These are phyloP conservation scores for Labeo calbasu DNA, from an alignment of 2,797 vertebrate species.

Conservation along the genomic window DNA sequence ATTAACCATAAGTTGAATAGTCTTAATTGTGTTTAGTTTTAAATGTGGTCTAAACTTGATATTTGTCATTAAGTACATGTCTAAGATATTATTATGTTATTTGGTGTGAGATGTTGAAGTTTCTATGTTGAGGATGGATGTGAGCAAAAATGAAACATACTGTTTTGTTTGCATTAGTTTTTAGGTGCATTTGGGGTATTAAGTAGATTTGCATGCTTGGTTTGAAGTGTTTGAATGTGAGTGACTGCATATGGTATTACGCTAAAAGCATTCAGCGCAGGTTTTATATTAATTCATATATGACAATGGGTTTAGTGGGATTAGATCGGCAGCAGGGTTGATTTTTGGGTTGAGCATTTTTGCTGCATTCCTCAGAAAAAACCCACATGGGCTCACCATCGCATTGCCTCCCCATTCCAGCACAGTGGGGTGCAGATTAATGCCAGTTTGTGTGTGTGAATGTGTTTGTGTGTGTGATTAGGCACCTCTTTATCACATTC, in stretches of 20 bases:
- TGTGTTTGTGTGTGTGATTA: constrained; percentile 43
- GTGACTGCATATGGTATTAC: constrained; percentile 4
- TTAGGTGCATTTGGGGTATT: neutral
- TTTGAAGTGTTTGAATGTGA: constrained; percentile 21
- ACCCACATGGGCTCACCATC: constrained; percentile 20
- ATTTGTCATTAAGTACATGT: neutral
- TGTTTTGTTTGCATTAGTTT: constrained; percentile 22
- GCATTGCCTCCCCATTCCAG: constrained; percentile 40
- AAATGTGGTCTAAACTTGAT: neutral
- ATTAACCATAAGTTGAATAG: neutral
- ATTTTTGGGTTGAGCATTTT: constrained; percentile 4
- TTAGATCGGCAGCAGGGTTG: constrained; percentile 22
- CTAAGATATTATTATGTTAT: neutral
- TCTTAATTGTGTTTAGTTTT: neutral
- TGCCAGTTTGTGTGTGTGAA: constrained; percentile 25
- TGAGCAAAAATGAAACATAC: neutral
- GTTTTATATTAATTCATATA: constrained; percentile 33
- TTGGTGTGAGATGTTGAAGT: neutral
- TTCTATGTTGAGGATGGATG: neutral
- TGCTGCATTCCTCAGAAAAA: constrained; percentile 19
- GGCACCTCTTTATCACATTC: constrained; percentile 49
- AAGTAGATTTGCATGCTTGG: constrained; percentile 1
- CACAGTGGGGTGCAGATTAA: constrained; percentile 67
- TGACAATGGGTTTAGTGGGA: neutral
- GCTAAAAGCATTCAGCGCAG: neutral